These are phyloP conservation scores for Phortica okadai DNA, from an alignment of 2,888 invertebrate species.

Conservation along the genomic window DNA sequence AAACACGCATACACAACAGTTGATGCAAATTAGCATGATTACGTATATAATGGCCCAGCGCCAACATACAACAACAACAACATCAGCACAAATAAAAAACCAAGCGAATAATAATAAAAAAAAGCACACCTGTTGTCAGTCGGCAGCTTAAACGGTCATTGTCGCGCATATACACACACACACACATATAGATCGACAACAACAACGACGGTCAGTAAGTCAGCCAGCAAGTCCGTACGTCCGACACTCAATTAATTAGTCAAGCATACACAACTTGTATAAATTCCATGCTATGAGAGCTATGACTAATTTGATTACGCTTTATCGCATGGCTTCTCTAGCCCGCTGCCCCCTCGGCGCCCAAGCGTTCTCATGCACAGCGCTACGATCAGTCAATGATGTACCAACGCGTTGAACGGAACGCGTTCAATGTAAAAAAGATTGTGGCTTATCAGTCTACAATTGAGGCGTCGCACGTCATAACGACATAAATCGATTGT, in stretches of 20 bases:
- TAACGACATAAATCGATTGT: slow-evolving; percentile 39
- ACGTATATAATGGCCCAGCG: neutral
- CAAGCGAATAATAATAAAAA: neutral
- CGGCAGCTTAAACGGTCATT: slow-evolving; percentile 36
- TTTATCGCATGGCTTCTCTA: too few relatives aligned
- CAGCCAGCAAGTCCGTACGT: neutral
- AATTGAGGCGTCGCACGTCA: neutral
- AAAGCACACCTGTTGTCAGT: slow-evolving; percentile 46
- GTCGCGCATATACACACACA: too few relatives aligned
- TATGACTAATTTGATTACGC: too few relatives aligned
- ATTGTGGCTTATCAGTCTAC: too few relatives aligned
- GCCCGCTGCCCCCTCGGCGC: too few relatives aligned
- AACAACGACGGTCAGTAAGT: neutral
- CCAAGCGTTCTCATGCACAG: too few relatives aligned
- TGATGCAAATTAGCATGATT: neutral
- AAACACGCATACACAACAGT: neutral
- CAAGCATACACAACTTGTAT: neutral
- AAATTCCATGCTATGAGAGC: neutral
- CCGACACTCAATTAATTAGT: slow-evolving; percentile 29
- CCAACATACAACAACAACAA: neutral
- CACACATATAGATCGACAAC: too few relatives aligned
- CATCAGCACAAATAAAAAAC: neutral
- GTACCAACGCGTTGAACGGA: too few relatives aligned
- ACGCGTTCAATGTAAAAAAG: too few relatives aligned
- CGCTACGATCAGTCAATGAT: too few relatives aligned